Conservation (phyloP, 2,113 vertebrate genomes). For the Peromyscus leucopus region DNA sequence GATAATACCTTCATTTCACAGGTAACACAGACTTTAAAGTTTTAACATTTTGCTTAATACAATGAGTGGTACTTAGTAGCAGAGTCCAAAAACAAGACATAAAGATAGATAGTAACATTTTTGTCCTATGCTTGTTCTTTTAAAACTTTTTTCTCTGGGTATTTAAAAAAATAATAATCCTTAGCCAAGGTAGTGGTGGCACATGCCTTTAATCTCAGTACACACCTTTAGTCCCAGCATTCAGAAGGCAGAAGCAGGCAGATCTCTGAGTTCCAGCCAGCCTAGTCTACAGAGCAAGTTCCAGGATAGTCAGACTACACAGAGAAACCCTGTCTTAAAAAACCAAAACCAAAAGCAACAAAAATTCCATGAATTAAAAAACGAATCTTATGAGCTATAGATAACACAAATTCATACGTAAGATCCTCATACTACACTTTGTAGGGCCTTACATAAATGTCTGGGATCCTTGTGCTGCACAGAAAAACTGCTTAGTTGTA, state of each 20-base stretch:
- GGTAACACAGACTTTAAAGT: neutral
- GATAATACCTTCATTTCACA: conserved; percentile 58
- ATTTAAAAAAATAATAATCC: neutral
- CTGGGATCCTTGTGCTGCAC: neutral
- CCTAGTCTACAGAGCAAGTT: neutral
- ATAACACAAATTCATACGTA: neutral
- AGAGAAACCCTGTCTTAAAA: neutral
- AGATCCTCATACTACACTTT: neutral
- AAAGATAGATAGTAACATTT: conserved; percentile 5
- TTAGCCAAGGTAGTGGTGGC: neutral
- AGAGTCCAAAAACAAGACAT: conserved; percentile 39
- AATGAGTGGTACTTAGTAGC: conserved; percentile 1
- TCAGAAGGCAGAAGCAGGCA: neutral
- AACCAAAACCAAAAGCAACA: neutral
- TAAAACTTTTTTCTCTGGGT: neutral
- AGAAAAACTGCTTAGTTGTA: neutral
- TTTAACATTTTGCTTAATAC: conserved; percentile 45
- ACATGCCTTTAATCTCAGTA: neutral
- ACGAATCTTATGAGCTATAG: neutral
- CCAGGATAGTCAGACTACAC: neutral
- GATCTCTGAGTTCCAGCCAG: neutral
- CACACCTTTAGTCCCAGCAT: neutral
- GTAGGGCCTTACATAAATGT: neutral
- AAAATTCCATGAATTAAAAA: neutral
- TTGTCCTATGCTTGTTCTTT: conserved; percentile 29